A percentile compares a stretch with the other conserved stretches of the same genome.
These are phyloP conservation scores for Agrypnia vestita DNA, from an alignment of 1,140 invertebrate genomes.

Conservation along the genomic window DNA sequence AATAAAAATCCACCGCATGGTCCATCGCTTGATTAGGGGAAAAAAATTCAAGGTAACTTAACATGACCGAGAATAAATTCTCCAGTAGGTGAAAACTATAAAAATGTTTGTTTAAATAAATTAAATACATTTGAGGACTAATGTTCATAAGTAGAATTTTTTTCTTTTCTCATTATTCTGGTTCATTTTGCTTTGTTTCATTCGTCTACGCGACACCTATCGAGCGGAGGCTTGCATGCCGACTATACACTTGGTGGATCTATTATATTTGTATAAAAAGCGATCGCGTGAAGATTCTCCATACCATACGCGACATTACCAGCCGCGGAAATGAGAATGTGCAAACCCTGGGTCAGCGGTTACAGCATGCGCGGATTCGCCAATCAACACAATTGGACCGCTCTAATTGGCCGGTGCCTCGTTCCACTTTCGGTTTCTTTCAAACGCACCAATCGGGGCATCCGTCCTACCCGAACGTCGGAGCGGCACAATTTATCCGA, in stretches of 20 bases:
- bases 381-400: conserved; percentile 35
- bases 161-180: neutral
- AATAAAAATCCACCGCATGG: too few species aligned
- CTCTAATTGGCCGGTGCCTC: conserved; percentile 40
- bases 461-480: neutral
- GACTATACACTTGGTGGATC: too few species aligned
- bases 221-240: too few species aligned
- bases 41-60: too few species aligned
- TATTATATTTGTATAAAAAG: too few species aligned
- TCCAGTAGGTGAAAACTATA: too few species aligned
- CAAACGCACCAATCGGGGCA: conserved; percentile 5
- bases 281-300: neutral
- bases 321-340: neutral
- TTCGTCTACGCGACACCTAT: neutral
- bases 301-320: too few species aligned
- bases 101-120: too few species aligned
- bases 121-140: too few species aligned
- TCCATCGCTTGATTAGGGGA: too few species aligned
- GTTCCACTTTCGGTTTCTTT: conserved; percentile 45
- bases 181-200: neutral
- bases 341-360: conserved; percentile 12
- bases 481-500: conserved; percentile 10
- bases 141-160: too few species aligned
- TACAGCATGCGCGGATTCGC: conserved; percentile 2
- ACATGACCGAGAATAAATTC: too few species aligned